Evolutionary conservation across 1,140 invertebrate species (phyloP).

Genomic region (Drosophila melanica): DNA sequence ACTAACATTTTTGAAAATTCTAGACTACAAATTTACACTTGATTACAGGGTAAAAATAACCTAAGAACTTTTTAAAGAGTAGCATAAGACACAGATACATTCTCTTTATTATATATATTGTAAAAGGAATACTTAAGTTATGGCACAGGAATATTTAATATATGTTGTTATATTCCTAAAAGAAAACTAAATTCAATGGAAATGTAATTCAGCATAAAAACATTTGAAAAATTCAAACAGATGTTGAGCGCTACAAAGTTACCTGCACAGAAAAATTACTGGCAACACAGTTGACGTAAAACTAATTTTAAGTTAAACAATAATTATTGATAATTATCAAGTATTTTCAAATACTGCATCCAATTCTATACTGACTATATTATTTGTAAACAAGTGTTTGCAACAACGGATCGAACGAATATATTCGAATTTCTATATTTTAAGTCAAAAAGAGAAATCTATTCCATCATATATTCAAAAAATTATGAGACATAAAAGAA

Average conservation of each 20-base stretch:
- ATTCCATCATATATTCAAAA: background rate
- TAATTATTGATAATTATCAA: background rate
- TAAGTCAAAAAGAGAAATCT: background rate
- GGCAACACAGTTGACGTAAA: slow-evolving; percentile 14
- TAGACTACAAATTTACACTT: background rate
- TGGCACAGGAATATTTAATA: too few species aligned
- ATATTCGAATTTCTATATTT: background rate
- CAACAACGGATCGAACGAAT: background rate
- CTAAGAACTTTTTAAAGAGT: background rate
- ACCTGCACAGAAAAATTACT: slow-evolving; percentile 42
- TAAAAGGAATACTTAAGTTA: background rate
- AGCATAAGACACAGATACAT: background rate
- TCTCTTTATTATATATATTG: background rate
- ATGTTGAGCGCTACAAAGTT: slow-evolving; percentile 52
- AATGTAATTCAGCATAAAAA: too few species aligned
- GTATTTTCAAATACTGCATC: background rate
- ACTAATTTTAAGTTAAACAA: background rate
- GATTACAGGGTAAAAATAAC: background rate
- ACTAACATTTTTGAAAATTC: too few species aligned
- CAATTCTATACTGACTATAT: background rate
- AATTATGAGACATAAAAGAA: background rate
- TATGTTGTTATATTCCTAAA: too few species aligned
- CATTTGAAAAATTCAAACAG: background rate
- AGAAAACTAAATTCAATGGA: background rate
- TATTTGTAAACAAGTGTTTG: background rate